phyloP scores from a whole-genome alignment of 2,113 vertebrate species.

The Nothoprocta pentlandii region DNA sequence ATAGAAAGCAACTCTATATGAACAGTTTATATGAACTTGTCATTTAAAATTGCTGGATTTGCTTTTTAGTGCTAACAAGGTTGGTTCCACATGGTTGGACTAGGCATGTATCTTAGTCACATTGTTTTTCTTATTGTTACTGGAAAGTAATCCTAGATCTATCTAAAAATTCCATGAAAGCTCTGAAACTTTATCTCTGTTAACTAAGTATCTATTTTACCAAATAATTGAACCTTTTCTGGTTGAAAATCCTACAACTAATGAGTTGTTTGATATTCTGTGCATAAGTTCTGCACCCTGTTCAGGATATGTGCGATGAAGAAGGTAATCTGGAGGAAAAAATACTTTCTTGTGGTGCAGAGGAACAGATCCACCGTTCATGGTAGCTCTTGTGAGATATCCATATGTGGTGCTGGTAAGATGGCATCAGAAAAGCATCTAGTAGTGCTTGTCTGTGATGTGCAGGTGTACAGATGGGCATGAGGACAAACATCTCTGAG shows the following conservation, averaged over 20 bases:
- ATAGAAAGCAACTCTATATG: not conserved
- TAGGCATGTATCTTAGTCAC: not conserved
- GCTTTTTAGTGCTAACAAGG: not conserved
- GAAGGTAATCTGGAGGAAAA: not conserved
- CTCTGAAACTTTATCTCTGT: not conserved
- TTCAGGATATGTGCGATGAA: not conserved
- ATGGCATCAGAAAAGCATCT: not conserved
- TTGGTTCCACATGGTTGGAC: not conserved
- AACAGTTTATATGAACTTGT: not conserved
- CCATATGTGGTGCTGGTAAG: not conserved
- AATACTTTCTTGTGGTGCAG: not conserved
- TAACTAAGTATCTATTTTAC: not conserved
- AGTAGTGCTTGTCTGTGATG: not conserved
- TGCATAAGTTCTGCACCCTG: not conserved
- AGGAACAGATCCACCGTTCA: not conserved
- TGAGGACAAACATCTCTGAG: not conserved
- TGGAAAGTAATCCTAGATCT: slow-evolving; percentile 1
- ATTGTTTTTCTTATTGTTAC: not conserved
- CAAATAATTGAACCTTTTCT: not conserved
- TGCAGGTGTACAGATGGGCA: not conserved
- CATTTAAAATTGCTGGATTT: not conserved
- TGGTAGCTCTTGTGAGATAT: not conserved
- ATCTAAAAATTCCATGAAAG: not conserved
- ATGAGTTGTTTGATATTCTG: not conserved
- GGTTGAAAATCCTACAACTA: not conserved